phyloP scores from a whole-genome alignment of 2,113 vertebrate genomes.

The Sinocyclocheilus anophthalmus region DNA sequence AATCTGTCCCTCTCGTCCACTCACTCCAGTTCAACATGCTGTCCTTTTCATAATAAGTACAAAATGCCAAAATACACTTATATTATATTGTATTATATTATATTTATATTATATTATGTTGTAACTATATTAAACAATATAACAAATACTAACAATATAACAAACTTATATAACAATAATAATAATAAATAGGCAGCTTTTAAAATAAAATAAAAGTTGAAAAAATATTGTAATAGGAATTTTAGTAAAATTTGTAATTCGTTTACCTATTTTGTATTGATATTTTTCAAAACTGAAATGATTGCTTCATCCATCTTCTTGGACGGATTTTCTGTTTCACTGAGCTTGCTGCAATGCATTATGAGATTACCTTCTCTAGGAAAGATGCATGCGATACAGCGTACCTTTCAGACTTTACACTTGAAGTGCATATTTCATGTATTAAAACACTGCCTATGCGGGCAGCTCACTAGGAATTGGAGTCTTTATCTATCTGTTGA shows the following conservation, averaged over 20 bases:
- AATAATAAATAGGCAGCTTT: too few relatives aligned
- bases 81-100: too few relatives aligned
- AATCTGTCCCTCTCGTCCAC: background rate
- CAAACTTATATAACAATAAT: too few relatives aligned
- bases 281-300: background rate
- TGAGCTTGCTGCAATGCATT: background rate
- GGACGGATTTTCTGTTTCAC: background rate
- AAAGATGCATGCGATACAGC: background rate
- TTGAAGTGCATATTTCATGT: background rate
- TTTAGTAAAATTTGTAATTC: background rate
- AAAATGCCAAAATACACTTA: too few relatives aligned
- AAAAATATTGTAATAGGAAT: too few relatives aligned
- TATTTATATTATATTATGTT: too few relatives aligned
- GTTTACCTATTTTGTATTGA: background rate
- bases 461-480: background rate
- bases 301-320: background rate
- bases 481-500: constrained; percentile 20
- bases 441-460: background rate
- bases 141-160: too few relatives aligned
- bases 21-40: background rate
- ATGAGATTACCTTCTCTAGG: background rate
- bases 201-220: background rate
- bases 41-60: background rate
- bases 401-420: background rate
- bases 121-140: too few relatives aligned